Conservation (phyloP, 2,888 invertebrate species). For the Pristionchus fissidentatus region DNA sequence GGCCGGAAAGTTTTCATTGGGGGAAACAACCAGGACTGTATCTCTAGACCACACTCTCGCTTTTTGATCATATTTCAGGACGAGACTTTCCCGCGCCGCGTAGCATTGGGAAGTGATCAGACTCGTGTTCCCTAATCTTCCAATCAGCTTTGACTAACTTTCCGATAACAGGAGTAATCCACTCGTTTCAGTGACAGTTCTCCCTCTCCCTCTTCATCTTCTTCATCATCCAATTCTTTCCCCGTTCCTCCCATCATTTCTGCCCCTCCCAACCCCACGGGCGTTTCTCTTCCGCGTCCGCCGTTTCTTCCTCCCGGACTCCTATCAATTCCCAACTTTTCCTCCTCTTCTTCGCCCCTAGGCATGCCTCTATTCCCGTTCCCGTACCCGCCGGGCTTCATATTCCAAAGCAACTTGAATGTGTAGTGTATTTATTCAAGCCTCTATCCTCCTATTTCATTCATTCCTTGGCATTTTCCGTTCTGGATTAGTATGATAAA, state of each 20-base stretch:
- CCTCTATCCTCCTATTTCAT: too few species aligned
- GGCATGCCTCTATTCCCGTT: conserved; percentile 7
- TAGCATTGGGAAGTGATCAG: too few species aligned
- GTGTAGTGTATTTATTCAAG: neutral
- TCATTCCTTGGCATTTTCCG: neutral
- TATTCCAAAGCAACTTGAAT: neutral
- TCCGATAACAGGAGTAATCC: neutral
- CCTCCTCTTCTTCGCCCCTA: neutral
- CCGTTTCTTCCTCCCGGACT: neutral
- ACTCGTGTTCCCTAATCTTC: too few species aligned
- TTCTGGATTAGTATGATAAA: neutral
- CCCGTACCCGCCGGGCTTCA: neutral
- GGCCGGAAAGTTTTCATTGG: too few species aligned
- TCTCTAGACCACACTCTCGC: too few species aligned
- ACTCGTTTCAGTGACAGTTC: neutral
- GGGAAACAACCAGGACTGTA: too few species aligned
- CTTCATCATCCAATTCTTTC: neutral
- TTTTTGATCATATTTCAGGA: too few species aligned
- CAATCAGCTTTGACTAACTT: too few species aligned
- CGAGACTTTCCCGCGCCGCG: too few species aligned
- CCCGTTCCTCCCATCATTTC: neutral
- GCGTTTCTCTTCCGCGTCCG: neutral
- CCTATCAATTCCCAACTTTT: neutral
- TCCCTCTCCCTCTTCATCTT: neutral
- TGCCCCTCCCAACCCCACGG: neutral